phyloP scores from a whole-genome alignment of 2,888 invertebrate genomes.

The Monopis laevigella region DNA sequence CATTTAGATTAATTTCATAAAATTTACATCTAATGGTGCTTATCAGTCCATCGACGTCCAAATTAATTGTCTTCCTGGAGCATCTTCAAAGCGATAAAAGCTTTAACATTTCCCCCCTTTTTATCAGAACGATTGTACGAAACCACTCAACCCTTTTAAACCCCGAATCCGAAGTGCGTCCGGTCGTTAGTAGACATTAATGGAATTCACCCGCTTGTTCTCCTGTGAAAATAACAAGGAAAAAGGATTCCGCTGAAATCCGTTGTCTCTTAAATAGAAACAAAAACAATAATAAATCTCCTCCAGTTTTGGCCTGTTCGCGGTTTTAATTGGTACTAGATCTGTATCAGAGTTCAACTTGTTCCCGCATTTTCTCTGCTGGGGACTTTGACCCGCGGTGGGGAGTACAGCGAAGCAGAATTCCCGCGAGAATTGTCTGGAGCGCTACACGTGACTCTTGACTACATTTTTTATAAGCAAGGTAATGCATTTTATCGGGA shows the following conservation, averaged over 20 bases:
- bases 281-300: slow-evolving; percentile 25
- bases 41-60: slow-evolving; percentile 21
- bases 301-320: slow-evolving; percentile 2
- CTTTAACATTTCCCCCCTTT: slow-evolving; percentile 55
- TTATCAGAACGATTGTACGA: slow-evolving; percentile 63
- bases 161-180: slow-evolving; percentile 60
- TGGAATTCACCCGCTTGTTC: slow-evolving; percentile 57
- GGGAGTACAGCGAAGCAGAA: too few relatives aligned
- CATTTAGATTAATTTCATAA: too few relatives aligned
- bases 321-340: slow-evolving; percentile 8
- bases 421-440: too few relatives aligned
- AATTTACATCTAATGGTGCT: slow-evolving; percentile 7
- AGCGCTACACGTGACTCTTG: too few relatives aligned
- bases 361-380: too few relatives aligned
- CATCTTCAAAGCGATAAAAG: slow-evolving; percentile 61
- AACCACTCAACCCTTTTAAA: slow-evolving; percentile 67
- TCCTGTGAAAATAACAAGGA: slow-evolving; percentile 61
- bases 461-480: too few relatives aligned
- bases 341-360: neutral
- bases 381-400: too few relatives aligned
- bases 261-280: slow-evolving; percentile 32
- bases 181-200: slow-evolving; percentile 66
- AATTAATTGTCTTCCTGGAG: slow-evolving; percentile 40
- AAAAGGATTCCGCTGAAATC: slow-evolving; percentile 37
- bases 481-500: too few relatives aligned